Conservation (phyloP, 1,140 invertebrate species). For the Cotesia vestalis region DNA sequence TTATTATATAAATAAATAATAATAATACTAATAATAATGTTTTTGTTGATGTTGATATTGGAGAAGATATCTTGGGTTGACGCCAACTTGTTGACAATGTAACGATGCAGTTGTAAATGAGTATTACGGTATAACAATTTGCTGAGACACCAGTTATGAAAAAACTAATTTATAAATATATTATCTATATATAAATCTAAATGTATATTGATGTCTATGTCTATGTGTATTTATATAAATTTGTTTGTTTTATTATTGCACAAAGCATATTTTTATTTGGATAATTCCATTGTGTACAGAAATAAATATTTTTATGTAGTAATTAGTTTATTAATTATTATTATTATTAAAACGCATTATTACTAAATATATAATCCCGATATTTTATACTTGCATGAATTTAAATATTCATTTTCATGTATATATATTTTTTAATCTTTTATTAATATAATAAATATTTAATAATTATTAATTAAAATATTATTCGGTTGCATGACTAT, state of each 20-base stretch:
- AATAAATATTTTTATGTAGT: constrained; percentile 51
- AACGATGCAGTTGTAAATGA: too few relatives aligned
- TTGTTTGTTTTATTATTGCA: constrained; percentile 44
- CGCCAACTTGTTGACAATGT: background rate
- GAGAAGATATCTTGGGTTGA: constrained; percentile 3
- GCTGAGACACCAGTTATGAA: too few relatives aligned
- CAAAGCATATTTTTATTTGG: constrained; percentile 58
- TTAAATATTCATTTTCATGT: constrained; percentile 10
- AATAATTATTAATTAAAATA: constrained; percentile 25
- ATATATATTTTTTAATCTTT: background rate
- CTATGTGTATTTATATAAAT: constrained; percentile 28
- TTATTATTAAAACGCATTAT: constrained; percentile 35
- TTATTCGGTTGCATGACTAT: constrained; percentile 16
- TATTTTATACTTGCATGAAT: constrained; percentile 13
- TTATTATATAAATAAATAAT: background rate
- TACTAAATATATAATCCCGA: constrained; percentile 23
- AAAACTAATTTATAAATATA: background rate
- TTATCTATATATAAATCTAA: background rate
- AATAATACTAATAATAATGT: background rate
- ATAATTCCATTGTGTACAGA: constrained; percentile 63
- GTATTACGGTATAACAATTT: too few relatives aligned
- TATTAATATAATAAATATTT: background rate
- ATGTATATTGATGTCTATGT: constrained; percentile 2
- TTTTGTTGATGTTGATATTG: background rate
- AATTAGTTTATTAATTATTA: constrained; percentile 57